Base-by-base conservation (phyloP, 2,113 vertebrate genomes). In the Paralichthys olivaceus region DNA sequence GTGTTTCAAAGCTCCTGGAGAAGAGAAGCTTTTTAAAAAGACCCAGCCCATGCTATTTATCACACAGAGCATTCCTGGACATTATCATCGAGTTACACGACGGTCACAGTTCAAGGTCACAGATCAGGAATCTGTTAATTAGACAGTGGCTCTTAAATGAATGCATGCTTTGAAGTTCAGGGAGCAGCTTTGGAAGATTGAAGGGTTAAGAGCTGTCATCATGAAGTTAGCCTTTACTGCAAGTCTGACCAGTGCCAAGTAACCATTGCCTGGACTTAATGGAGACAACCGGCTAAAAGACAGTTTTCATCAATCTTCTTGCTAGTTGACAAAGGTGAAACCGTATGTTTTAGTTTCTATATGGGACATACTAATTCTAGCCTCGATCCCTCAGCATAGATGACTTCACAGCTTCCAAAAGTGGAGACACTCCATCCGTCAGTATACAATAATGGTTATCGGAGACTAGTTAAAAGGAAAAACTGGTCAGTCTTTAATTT, bases 1-100 rank as follows among this genome's bases (percentile, higher is more conserved):
- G 32, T 28, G 71, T 82, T 81, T 83, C 73, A 86, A 55, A 71
- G 77, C 34, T 9, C 22, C 57, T 15, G 40, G 12, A 55, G 49
- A 51, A 58, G 9, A 40, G 37, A 40, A 40, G 37, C 37, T 40
- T 13, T 40, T 40, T 13, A 13, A 40, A 40, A 40, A 40, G 37
- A 40, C 12, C 37, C 37, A 12, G 12, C 37, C 37, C 37, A 2
- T 12, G 26, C 37, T 13, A 59, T 72, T 59, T 69, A 53, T 87
- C 43, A 77, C 6, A 55, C 6, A 2, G 28, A 34, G 45, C 15
- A 4, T 49, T 75, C 57, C 34, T 47, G 14, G 11, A 37, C 0
- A 0, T 34, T n/a, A 15, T 78, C 63, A 43, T 79, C 53, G 8
- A 45, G 49, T 81, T 77, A 69, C 69, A 57, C 20, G 20, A 55